phyloP scores from a whole-genome alignment of 2,888 invertebrate species.

The Carterocephalus palaemon region DNA sequence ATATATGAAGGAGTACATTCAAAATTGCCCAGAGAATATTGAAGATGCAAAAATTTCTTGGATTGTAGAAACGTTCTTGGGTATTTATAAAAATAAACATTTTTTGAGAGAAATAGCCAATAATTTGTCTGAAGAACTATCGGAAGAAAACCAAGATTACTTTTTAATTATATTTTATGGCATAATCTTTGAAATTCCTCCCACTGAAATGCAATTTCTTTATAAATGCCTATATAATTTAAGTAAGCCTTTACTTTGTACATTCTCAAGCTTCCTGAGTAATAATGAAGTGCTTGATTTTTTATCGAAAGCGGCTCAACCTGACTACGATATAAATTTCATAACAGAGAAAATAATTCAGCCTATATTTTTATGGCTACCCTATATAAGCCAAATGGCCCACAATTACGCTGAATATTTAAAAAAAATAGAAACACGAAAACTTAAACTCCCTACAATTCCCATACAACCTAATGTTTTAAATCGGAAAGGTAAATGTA shows the following conservation, averaged over 20 bases:
- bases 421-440: constrained; percentile 51
- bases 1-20: constrained; percentile 61
- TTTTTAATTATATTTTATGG: constrained; percentile 58
- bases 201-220: constrained; percentile 49
- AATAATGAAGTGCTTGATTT: constrained; percentile 64
- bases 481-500: constrained; percentile 46
- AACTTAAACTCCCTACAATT: constrained; percentile 52
- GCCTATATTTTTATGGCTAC: constrained; percentile 71
- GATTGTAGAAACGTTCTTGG: constrained; percentile 62
- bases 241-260: constrained; percentile 53
- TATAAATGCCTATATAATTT: constrained; percentile 69
- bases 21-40: constrained; percentile 54
- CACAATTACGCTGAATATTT: constrained; percentile 55
- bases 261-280: constrained; percentile 62
- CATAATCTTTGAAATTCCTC: constrained; percentile 53
- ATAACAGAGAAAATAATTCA: constrained; percentile 69
- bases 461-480: constrained; percentile 59
- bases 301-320: constrained; percentile 67
- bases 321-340: constrained; percentile 70
- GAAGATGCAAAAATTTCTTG: constrained; percentile 61
- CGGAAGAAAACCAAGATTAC: constrained; percentile 55
- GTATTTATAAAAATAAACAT: constrained; percentile 52
- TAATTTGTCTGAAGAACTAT: constrained; percentile 49
- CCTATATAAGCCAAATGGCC: constrained; percentile 64
- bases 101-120: constrained; percentile 51